Evolutionary conservation across 1,140 invertebrate species (phyloP), one percentile per base, ranked within the genome.

Genomic region (Pteromalus puparum): DNA sequence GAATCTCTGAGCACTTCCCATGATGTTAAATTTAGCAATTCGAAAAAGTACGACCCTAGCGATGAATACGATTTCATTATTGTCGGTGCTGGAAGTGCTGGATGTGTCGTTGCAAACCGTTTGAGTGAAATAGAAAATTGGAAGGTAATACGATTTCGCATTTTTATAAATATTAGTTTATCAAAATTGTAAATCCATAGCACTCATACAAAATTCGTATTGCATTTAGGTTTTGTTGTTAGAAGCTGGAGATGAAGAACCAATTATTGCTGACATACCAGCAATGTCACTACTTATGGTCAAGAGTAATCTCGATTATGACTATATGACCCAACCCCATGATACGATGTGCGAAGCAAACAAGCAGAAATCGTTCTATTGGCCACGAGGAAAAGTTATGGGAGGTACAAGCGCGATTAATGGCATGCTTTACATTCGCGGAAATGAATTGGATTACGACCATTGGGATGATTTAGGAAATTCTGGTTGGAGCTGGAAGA

Each of bases 21-120:
- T 2, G 26, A 68, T 26, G 26, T 6, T 68, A 26, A 68, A 68
- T 68, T 26, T 68, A 68, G 24, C 67, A 26, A 53, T 18, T 53
- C 18, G 0, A 68, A 68, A 26, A 28, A 53, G 4, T 24, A 28
- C 18, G 48, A 53, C 18, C 18, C 48, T 5, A 48, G 6, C 21
- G 1, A 76, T 15, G 46, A 76, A 53, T 97, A 97, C 92, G 96
- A 97, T 90, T 97, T 97, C 87, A 95, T 97, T 88, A 95, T 97
- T 88, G 95, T 99, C 53, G 98, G 98, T 24, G 97, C 96, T 9
- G 97, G 97, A 4, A 97, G 97, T 2, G 97, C 98, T 0, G 98
- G 98, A n/a, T 97, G 97, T 7, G 98, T 99, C 26, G 93, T 99
- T 53, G 98, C 98, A 9, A 98, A 96, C 81, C 94, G 98, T 72